Percentiles rank a stretch among this genome's conserved stretches.
phyloP scores from a whole-genome alignment of 2,797 vertebrate genomes.

The Cottoperca gobio region DNA sequence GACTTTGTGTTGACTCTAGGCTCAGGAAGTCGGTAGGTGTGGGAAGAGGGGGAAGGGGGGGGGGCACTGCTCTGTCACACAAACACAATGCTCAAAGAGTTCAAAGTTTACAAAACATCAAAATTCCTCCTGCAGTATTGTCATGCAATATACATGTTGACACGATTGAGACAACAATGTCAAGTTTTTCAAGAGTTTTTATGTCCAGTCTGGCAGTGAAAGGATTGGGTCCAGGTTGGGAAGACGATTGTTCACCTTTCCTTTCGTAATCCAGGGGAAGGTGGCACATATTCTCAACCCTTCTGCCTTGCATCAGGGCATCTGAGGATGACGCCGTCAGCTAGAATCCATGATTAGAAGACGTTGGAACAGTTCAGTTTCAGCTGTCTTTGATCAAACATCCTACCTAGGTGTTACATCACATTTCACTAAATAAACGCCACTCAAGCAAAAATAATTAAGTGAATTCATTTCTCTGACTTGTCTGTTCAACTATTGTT shows the following conservation, averaged over 20 bases:
- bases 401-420: conserved; percentile 80
- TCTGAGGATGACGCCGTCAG: conserved; percentile 40
- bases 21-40: conserved; percentile 63
- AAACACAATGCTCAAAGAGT: conserved; percentile 83
- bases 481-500: conserved; percentile 73
- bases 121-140: conserved; percentile 83
- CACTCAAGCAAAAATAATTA: conserved; percentile 77
- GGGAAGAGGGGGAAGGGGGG: not conserved
- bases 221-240: conserved; percentile 56
- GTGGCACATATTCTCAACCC: conserved; percentile 55
- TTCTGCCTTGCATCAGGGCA: conserved; percentile 52
- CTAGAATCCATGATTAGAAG: conserved; percentile 55
- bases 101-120: conserved; percentile 85
- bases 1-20: conserved; percentile 59
- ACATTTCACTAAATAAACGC: conserved; percentile 84
- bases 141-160: conserved; percentile 90
- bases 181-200: conserved; percentile 65
- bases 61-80: conserved; percentile 76
- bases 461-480: conserved; percentile 74
- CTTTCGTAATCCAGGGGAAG: conserved; percentile 54
- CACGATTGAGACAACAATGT: conserved; percentile 77
- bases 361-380: conserved; percentile 59
- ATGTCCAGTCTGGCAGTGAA: conserved; percentile 80
- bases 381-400: conserved; percentile 69
- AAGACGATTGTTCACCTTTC: conserved; percentile 51